phyloP scores from a whole-genome alignment of 23 tunicate species.

The Ascidia mentula region DNA sequence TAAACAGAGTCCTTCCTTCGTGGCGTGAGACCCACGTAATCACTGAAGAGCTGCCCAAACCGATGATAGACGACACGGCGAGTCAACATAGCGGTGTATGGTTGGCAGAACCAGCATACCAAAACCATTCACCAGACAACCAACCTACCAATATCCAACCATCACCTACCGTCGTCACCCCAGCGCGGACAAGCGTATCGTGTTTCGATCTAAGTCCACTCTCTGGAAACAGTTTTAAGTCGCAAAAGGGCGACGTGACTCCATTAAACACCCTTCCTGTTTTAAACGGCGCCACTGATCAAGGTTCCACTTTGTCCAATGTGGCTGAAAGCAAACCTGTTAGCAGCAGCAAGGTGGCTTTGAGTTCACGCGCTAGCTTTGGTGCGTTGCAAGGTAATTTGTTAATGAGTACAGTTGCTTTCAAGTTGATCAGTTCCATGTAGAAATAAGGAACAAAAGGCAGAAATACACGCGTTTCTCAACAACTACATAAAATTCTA shows the following conservation, averaged over 20 bases:
- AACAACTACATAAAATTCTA: too few relatives aligned
- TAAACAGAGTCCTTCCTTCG: too few relatives aligned
- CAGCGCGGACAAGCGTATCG: neutral
- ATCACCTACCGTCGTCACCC: neutral
- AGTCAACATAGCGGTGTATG: conserved; percentile 4
- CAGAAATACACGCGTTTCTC: too few relatives aligned
- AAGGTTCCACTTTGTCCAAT: too few relatives aligned
- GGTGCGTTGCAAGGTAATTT: too few relatives aligned
- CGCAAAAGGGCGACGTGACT: neutral
- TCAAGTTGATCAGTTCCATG: too few relatives aligned
- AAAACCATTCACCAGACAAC: neutral
- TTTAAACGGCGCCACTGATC: neutral
- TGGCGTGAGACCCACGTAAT: too few relatives aligned
- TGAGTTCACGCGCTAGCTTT: neutral
- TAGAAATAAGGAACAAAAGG: too few relatives aligned
- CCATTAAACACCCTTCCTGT: neutral
- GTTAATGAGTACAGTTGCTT: too few relatives aligned
- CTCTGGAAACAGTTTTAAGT: neutral
- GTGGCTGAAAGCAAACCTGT: neutral
- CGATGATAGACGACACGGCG: neutral
- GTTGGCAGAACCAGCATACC: neutral
- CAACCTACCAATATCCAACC: neutral
- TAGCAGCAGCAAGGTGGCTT: neutral
- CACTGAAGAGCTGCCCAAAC: neutral
- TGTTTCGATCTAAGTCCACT: neutral